These are phyloP conservation scores for Drosophila pachea DNA, from an alignment of 1,140 invertebrate species.

Conservation along the genomic window DNA sequence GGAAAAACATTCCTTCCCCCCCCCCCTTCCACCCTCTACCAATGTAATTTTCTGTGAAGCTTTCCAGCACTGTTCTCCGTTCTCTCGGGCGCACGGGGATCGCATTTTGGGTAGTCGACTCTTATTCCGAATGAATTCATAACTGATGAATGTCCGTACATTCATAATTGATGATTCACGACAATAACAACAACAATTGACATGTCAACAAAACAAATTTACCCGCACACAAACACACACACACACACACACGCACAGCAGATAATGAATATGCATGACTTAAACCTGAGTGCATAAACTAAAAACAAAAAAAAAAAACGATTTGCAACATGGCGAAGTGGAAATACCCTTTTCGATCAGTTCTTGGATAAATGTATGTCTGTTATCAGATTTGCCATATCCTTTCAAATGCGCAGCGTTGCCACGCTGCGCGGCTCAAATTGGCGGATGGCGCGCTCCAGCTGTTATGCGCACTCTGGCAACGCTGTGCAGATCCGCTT, in stretches of 20 bases:
- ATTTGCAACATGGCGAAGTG: background rate
- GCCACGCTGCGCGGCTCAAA: no score
- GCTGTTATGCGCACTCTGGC: background rate
- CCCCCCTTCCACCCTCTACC: no score
- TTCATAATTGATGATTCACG: conserved; percentile 59
- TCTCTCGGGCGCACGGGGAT: background rate
- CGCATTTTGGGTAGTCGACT: background rate
- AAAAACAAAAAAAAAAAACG: background rate
- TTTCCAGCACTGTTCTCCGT: background rate
- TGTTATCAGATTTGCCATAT: background rate
- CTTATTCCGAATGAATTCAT: background rate
- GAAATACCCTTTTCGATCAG: background rate
- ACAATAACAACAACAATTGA: conserved; percentile 36
- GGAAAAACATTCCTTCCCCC: no score
- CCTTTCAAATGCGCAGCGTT: background rate
- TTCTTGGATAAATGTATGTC: no score
- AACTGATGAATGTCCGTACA: conserved; percentile 48
- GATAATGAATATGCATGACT: background rate
- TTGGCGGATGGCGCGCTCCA: no score
- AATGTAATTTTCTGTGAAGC: no score
- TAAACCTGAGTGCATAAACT: background rate
- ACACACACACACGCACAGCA: background rate
- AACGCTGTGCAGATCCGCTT: conserved; percentile 9
- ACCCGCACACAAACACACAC: conserved; percentile 12
- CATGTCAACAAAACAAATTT: conserved; percentile 25